Percentiles rank a stretch among this genome's conserved stretches.
Conservation (phyloP, 2,797 vertebrate species). For the Dicrostonyx torquatus region DNA sequence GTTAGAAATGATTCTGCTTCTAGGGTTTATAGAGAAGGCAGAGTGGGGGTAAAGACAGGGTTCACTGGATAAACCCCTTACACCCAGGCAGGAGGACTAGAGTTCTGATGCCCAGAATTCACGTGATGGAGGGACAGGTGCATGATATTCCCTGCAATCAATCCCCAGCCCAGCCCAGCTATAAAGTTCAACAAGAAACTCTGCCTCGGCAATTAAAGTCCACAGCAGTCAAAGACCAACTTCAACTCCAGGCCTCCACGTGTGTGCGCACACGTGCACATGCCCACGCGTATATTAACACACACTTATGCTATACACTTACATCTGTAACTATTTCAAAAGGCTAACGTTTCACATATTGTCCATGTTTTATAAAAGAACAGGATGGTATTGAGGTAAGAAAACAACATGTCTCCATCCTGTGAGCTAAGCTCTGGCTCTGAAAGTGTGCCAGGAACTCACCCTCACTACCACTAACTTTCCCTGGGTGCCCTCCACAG, state of each 20-base stretch:
- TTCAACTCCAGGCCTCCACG: background rate
- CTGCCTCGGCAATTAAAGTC: background rate
- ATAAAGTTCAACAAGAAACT: background rate
- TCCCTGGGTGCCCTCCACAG: background rate
- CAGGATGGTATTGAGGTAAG: background rate
- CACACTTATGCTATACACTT: background rate
- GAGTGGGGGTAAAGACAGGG: background rate
- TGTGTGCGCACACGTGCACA: background rate
- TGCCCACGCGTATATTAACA: background rate
- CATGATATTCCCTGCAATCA: background rate
- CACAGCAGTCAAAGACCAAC: background rate
- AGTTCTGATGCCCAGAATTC: background rate
- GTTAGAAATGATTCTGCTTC: conserved; percentile 21
- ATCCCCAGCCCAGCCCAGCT: background rate
- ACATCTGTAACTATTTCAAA: background rate
- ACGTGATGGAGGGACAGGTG: background rate
- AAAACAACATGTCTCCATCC: background rate
- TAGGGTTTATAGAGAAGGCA: background rate
- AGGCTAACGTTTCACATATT: background rate
- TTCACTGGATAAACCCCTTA: background rate
- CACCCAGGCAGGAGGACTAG: background rate
- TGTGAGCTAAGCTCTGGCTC: background rate
- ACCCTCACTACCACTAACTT: background rate
- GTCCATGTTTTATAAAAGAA: conserved; percentile 12
- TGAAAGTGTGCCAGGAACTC: background rate